Conservation (phyloP, 2,797 vertebrate species). For the Sebastes trivittatus region DNA sequence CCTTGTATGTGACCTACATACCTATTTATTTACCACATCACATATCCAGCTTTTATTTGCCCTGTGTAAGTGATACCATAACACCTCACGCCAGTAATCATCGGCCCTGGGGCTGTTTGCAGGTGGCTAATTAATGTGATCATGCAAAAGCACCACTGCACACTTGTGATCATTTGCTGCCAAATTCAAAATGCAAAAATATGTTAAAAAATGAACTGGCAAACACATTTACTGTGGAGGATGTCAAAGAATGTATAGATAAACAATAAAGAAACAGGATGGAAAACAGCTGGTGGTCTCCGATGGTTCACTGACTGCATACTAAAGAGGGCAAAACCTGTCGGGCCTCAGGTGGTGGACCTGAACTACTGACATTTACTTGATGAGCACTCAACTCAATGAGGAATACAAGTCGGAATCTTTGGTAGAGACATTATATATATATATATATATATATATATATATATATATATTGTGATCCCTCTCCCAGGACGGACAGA, state of each 20-base stretch:
- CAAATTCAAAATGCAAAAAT: not conserved
- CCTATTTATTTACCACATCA: not conserved
- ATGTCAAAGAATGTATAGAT: not conserved
- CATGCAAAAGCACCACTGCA: not conserved
- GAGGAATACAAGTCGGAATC: not conserved
- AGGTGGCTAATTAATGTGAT: conserved; percentile 8
- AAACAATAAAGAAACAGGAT: not conserved
- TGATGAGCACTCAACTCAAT: not conserved
- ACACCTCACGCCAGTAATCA: not conserved
- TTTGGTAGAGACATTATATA: not conserved
- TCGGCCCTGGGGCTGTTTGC: not conserved
- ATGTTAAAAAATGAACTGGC: not conserved
- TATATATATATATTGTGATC: too few relatives aligned
- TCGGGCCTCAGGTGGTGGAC: not conserved
- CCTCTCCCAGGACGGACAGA: too few relatives aligned
- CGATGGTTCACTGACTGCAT: not conserved
- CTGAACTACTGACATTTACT: not conserved
- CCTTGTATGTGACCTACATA: not conserved
- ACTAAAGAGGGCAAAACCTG: not conserved
- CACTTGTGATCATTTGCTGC: not conserved
- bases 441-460: too few relatives aligned
- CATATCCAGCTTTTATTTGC: not conserved
- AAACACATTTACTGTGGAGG: not conserved
- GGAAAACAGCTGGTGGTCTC: conserved; percentile 4
- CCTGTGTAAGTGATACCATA: not conserved